These are phyloP conservation scores for Spisula solida DNA, from an alignment of 2,888 invertebrate species.

Conservation along the genomic window DNA sequence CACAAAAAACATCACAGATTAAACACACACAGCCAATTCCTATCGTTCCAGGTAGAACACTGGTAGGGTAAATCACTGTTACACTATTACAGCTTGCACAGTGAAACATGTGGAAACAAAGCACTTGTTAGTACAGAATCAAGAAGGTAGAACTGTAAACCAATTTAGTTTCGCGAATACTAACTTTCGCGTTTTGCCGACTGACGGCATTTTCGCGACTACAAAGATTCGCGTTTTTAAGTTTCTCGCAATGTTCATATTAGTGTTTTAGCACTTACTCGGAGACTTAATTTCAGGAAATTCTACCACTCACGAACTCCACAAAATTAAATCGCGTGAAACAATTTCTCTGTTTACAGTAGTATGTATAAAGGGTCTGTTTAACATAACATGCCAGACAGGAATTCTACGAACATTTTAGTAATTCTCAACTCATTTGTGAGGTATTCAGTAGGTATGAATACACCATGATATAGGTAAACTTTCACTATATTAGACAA, in stretches of 20 bases:
- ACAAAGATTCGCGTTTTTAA: no score
- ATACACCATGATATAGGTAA: constrained; percentile 30
- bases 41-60: neutral
- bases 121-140: neutral
- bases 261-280: no score
- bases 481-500: constrained; percentile 29
- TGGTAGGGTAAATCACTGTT: neutral
- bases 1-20: neutral
- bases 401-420: constrained; percentile 38
- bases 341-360: no score
- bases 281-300: no score
- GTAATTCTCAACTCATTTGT: constrained; percentile 45
- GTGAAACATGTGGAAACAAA: neutral
- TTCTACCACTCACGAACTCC: no score
- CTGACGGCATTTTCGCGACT: no score
- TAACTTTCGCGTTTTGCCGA: no score
- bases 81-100: neutral
- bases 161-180: no score
- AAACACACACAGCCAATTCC: neutral
- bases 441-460: constrained; percentile 29
- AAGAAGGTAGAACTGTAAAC: no score
- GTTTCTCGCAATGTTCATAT: no score
- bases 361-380: constrained; percentile 31
- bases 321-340: no score
- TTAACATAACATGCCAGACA: constrained; percentile 38